Base-by-base conservation (phyloP, 2,797 vertebrate species). In the Antrozous pallidus region DNA sequence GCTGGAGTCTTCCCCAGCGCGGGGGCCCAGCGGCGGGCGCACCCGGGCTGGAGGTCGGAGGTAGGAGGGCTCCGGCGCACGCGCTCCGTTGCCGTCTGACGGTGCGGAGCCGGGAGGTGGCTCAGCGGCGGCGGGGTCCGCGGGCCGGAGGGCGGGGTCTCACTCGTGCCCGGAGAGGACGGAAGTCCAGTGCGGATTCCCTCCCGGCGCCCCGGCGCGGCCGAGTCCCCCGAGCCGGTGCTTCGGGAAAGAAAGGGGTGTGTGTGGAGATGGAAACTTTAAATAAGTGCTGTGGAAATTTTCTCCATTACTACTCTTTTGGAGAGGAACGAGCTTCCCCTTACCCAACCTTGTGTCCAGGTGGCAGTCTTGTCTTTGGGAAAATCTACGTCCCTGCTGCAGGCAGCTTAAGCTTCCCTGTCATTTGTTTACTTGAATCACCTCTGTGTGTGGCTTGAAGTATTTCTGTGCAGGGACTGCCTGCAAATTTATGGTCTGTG, bases 191-290 rank as follows among this genome's bases (percentile, higher is more conserved):
- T n/a, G 93, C 65, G 40, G 63, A 31, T 77, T 49, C 88, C 33
- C 88, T 92, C 58, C n/a, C 6, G 0, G 71, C 40, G 77, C 40
- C 36, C 24, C 6, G 54, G 80, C 67, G 17, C 58, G 92, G 89
- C 94, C 5, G 85, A n/a, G 75, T 9, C n/a, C 83, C 80, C 80
- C 16, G 42, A 4, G 18, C 80, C 54, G 17, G 3, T 11, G 84
- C 73, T 38, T 7, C 5, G 84, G 80, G 54, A 28, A 47, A 36
- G 54, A 28, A 47, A 36, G 71, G 78, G 24, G 65, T 92, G 91
- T 87, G 90, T 69, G n/a, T 71, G 67, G 47, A 83, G 93, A 61
- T 92, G 94, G 88, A 96, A 97, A 96, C 86, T 97, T 95, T 65
- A 78, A 93, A 26, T 40, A 51, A 83, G 85, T 86, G 86, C 70